phyloP scores from a whole-genome alignment of 2,888 invertebrate genomes.

The Bugulina stolonifera region DNA sequence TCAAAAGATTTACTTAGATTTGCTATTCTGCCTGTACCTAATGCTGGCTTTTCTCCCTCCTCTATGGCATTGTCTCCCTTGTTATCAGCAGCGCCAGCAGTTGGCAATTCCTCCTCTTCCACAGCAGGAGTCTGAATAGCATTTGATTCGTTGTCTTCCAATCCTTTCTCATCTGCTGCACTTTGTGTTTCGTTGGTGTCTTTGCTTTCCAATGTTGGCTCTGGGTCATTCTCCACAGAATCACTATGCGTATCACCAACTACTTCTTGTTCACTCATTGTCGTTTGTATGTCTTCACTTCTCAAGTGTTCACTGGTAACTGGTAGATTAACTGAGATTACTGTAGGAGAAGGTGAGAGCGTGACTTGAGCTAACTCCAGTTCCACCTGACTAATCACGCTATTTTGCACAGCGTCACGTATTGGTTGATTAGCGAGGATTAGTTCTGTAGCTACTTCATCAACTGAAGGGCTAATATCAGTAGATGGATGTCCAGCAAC shows the following conservation, averaged over 20 bases:
- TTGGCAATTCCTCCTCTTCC: background rate
- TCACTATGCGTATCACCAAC: no score
- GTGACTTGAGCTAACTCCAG: background rate
- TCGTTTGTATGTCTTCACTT: background rate
- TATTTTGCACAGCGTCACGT: background rate
- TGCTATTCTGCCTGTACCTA: constrained; percentile 5
- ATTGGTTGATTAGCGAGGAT: background rate
- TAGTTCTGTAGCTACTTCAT: background rate
- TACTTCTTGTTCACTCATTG: background rate
- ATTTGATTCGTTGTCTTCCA: no score
- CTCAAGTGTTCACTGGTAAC: background rate
- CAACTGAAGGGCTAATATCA: background rate
- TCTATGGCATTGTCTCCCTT: background rate
- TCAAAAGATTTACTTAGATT: constrained; percentile 9
- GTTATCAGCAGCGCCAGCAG: background rate
- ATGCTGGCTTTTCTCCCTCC: background rate
- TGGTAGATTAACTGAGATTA: background rate
- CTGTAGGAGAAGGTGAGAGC: background rate
- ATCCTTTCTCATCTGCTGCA: no score
- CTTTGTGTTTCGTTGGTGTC: no score
- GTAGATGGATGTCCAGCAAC: background rate
- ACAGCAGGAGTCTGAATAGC: no score
- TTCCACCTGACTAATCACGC: constrained; percentile 7
- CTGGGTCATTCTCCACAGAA: no score
- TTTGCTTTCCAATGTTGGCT: no score